Evolutionary conservation across 2,888 invertebrate species (phyloP), one percentile per base, ranked within the genome.

Genomic region (Diaphora mendica): DNA sequence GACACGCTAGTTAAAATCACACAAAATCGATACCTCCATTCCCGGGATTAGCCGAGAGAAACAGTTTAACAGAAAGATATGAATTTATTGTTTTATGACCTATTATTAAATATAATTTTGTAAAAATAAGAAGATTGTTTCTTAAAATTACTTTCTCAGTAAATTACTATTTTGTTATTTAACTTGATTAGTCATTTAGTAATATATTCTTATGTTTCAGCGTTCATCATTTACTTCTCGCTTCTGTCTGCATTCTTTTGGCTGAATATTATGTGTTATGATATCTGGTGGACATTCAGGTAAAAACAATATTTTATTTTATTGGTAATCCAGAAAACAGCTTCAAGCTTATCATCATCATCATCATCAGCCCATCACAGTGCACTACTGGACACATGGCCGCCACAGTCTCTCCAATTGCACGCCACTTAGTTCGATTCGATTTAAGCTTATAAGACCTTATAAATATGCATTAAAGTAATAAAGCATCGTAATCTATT

Each of bases 261-360:
- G 97, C 94, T 97, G 84, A 97, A 97, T 88, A 96, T 97, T 68
- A 97, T 97, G 96, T 97, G 97, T 83, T 97, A 97, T 89, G 97
- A 97, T 90, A 97, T 98, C 83, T 97, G 97, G 97, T 97, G 97
- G 96, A 97, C 97, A 2, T 97, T 98, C 86, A 97, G 97, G 97
- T 97, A 88, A 82, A 77, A n/a, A 23, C 2, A 15, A 55, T 30
- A 35, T 68, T 1, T n/a, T 15, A 55, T n/a, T 33, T 26, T 48
- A 48, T 70, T 33, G 9, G 8, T 1, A 35, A 33, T 11, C 2
- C 20, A 8, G 9, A 2, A 64, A 26, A 20, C 15, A 64, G 17
- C 9, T 64, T 1, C 30, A 20, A 33, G 13, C 15, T 9, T 33
- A 33, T 39, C 11, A 39, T 39, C 11, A 39, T 9, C 11, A 39